Evolutionary conservation across 2,888 invertebrate genomes (phyloP), one percentile per base, ranked within the genome.

Genomic region (Drosophila diplacantha): DNA sequence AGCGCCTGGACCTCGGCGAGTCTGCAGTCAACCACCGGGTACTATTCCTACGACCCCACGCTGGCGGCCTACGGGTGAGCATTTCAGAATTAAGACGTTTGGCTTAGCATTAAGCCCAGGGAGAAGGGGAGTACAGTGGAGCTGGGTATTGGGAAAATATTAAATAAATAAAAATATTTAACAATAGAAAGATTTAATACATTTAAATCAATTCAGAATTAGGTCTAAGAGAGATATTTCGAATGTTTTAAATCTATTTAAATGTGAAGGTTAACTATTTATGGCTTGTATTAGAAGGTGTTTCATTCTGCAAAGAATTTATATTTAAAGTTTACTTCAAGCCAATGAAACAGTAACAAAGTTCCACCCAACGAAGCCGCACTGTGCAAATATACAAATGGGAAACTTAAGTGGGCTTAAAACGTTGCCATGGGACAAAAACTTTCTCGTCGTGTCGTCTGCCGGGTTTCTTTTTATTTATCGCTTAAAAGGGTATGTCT

Each of bases 21-120:
- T 74, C 92, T 96, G 65, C 96, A 96, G 89, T 95, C 96, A 86
- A 94, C 96, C 76, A 93, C 95, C 76, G 95, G 95, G 85, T 96
- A 96, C 91, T 96, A 96, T 91, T 95, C 96, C 76, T 96, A 96
- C 90, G 96, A 96, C 91, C 96, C 96, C 72, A 93, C 96, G 88
- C 91, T 85, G 66, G 86, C 96, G 76, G 96, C 96, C 88, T 96
- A 96, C 90, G 96, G 96, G 96, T 96, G 92, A 93, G 95, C 31
- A 37, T 58, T 37, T 56, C 2, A 38, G n/a, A 50, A 20, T 41
- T 35, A 31, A 58, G 43, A 58, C 24, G 18, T 58, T 57, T 56
- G 57, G 29, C 34, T 34, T 29, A n/a, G 31, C 14, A 2, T 11
- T 11, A 14, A 14, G 34, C 32, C 34, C 2, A 7, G 7, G 16